Base-by-base conservation (phyloP, 2,888 invertebrate genomes). In the Formica aserva region DNA sequence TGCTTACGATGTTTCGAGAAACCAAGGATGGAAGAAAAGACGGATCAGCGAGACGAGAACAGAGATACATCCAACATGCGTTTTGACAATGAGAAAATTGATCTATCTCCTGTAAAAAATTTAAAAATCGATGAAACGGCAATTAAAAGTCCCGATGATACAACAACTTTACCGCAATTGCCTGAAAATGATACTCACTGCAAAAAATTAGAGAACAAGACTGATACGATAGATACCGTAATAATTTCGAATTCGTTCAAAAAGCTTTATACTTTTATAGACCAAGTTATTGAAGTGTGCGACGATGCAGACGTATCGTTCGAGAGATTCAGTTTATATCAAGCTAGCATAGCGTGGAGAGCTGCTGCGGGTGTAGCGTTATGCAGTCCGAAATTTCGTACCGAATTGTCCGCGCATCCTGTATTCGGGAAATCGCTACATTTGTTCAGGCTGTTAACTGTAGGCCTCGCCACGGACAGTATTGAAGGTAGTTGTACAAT, bases 361-460 rank as follows among this genome's bases (percentile, higher is more conserved):
- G 93, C 94, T 3, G 92, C 93, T 0, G 94, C 94, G 11, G 94
- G 93, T 0, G 92, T 97, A 65, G 96, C 96, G 52, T 91, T 96
- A 71, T 96, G 95, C 93, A 96, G 96, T 85, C 96, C 96, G 0
- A 93, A 95, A 94, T 96, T 96, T 89, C 94, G 96, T 1, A 94
- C 95, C 91, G 92, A 96, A 78, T 57, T 92, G 4, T 95, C 94
- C 22, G 92, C 93, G 32, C 95, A 95, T 92, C 74, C 91, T 0
- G 94, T 95, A 9, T 90, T 91, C 4, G 86, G 84, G 0, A 91
- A 91, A 55, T 91, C 92, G 4, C 48, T 92, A 32, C 84, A 81
- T n/a, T 87, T 94, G 6, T 89, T 93, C n/a, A 92, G 92, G 85
- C 75, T 89, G 52, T 82, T 95, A 41, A 92, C 93, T 4, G 74